phyloP scores from a whole-genome alignment of 2,888 invertebrate genomes.

The Lasioglossum pauxillum region DNA sequence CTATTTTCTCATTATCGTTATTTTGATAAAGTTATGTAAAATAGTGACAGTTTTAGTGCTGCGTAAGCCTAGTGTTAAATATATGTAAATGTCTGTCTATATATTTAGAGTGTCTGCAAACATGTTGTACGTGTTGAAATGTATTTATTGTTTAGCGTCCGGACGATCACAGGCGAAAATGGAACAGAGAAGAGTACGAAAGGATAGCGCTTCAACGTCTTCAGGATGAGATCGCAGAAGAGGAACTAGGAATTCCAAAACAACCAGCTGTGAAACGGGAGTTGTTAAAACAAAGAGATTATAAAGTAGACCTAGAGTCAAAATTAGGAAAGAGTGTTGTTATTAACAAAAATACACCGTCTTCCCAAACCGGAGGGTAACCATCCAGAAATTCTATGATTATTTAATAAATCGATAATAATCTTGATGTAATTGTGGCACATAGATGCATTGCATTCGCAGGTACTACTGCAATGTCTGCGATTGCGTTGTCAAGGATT shows the following conservation, averaged over 20 bases:
- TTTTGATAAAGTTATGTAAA: too few species aligned
- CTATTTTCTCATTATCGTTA: too few species aligned
- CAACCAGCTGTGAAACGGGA: slow-evolving; percentile 95
- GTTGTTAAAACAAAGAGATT: slow-evolving; percentile 96
- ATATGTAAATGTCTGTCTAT: background rate
- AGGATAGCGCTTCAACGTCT: slow-evolving; percentile 93
- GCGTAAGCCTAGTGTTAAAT: too few species aligned
- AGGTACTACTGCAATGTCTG: slow-evolving; percentile 99
- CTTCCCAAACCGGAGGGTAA: slow-evolving; percentile 97
- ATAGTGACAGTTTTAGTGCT: too few species aligned
- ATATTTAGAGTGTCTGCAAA: background rate
- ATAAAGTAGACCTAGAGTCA: slow-evolving; percentile 99
- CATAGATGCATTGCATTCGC: slow-evolving; percentile 64
- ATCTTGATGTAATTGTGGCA: background rate
- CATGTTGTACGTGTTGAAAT: background rate
- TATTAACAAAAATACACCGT: slow-evolving; percentile 98
- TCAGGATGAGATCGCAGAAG: slow-evolving; percentile 90
- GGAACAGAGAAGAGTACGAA: slow-evolving; percentile 98
- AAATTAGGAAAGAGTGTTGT: slow-evolving; percentile 99
- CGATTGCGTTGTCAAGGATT: slow-evolving; percentile 99
- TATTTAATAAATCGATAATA: slow-evolving; percentile 6
- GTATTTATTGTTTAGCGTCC: slow-evolving; percentile 85
- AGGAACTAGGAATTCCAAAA: slow-evolving; percentile 87
- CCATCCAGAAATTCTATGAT: slow-evolving; percentile 52
- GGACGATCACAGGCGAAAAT: slow-evolving; percentile 97